phyloP scores from a whole-genome alignment of 1,140 invertebrate species.

The Ericerus pela region DNA sequence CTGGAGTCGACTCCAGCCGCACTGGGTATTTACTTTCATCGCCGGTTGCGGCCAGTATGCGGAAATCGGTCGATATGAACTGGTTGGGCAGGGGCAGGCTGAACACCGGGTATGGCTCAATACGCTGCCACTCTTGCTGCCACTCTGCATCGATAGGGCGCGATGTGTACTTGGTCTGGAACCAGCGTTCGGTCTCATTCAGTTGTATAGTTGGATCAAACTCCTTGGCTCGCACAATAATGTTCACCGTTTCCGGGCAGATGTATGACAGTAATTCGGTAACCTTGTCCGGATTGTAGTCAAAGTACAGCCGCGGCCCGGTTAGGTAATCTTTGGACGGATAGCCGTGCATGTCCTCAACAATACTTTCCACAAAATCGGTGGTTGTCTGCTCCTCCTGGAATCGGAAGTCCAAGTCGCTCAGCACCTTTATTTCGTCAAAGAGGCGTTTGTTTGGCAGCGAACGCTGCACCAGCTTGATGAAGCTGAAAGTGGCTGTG shows the following conservation, averaged over 20 bases:
- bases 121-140: slow-evolving; percentile 38
- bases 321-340: slow-evolving; percentile 60
- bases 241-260: slow-evolving; percentile 53
- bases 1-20: slow-evolving; percentile 42
- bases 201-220: slow-evolving; percentile 34
- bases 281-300: slow-evolving; percentile 64
- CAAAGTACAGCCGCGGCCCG: slow-evolving; percentile 45
- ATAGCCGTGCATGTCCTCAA: slow-evolving; percentile 65
- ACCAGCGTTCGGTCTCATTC: slow-evolving; percentile 57
- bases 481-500: slow-evolving; percentile 50
- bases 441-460: slow-evolving; percentile 52
- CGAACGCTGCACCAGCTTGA: slow-evolving; percentile 46
- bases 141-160: slow-evolving; percentile 24
- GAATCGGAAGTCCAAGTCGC: slow-evolving; percentile 47
- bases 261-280: slow-evolving; percentile 45
- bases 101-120: slow-evolving; percentile 38
- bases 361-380: slow-evolving; percentile 61
- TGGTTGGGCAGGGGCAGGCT: slow-evolving; percentile 61
- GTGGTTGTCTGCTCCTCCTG: slow-evolving; percentile 48
- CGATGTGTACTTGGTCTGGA: slow-evolving; percentile 43
- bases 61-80: slow-evolving; percentile 70
- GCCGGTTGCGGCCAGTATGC: slow-evolving; percentile 36
- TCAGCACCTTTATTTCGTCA: slow-evolving; percentile 57
- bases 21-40: slow-evolving; percentile 39
- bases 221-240: slow-evolving; percentile 46